Base-by-base conservation (phyloP, 2,797 vertebrate genomes). In the Pterois miles region DNA sequence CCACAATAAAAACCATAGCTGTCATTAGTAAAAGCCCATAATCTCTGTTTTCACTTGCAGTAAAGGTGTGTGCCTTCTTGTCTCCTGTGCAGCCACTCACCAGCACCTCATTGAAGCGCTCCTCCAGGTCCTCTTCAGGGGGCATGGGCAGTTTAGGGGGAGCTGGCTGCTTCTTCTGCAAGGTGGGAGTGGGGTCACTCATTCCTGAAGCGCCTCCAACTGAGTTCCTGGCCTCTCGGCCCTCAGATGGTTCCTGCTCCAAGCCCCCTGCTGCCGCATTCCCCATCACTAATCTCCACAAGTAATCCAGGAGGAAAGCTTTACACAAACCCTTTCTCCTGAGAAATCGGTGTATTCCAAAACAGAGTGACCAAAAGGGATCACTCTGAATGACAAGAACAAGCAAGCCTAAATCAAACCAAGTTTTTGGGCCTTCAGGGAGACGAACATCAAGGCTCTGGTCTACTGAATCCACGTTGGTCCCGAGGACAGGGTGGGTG, bases 261-360 rank as follows among this genome's bases (percentile, higher is more conserved):
- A 92, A 58, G 70, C 94, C 92, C 64, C 96, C 96, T 14, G 71
- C 73, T 11, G 93, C 96, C 58, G 94, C 97, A 89, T 98, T 98
- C 91, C 97, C 97, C 97, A 98, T 98, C 87, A 96, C 96, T 84
- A 94, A 87, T 91, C 93, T 95, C 91, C 95, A 96, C 90, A 96
- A 91, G 91, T 94, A 96, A 96, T 95, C 94, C 95, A 92, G 92
- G 89, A 83, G 92, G 84, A 90, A 89, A 90, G 78, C 71, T 82
- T 86, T 71, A 73, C n/a, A 22, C 59, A 65, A 88, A 88, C 89
- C 63, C 52, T 13, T 84, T 89, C 62, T 60, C 20, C 67, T 27
- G 65, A 87, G 81, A 92, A 92, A 85, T 81, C 33, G 8, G 33
- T 22, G 69, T 83, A 86, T 69, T 76, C 77, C 84, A 73, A 76